Base-by-base conservation (phyloP, 2,797 vertebrate genomes). In the Pantherophis vulpinus region DNA sequence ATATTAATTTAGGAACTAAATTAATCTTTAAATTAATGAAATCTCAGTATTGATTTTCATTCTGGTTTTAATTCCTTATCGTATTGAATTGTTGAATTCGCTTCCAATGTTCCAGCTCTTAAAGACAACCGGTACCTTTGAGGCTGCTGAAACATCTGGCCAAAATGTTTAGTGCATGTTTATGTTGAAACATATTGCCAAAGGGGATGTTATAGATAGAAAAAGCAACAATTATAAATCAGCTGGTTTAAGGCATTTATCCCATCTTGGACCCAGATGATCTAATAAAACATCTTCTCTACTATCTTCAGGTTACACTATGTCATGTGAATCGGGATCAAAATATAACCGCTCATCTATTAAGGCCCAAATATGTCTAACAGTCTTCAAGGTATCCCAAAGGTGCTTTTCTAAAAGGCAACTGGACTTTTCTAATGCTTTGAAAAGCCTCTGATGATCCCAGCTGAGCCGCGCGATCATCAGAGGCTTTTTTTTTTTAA, bases 391-490 rank as follows among this genome's bases (percentile, higher is more conserved):
- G 47, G 47, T 51, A 0, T 51, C 11, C 11, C 61, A 63, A 12
- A 29, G 27, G 11, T 29, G 10, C 1, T 63, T 29, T 63, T 8
- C 47, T 0, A 51, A 51, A 51, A 51, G 47, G 47, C 47, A 51
- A 7, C 1, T 51, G 47, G 7, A 51, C 47, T 42, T 2, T 42
- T 42, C 2, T 6, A 47, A 47, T 47, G 47, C 47, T 47, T 47
- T 47, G 47, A 47, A 47, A 47, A 47, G 47, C 47, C 47, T 47
- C 47, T 47, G 47, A 47, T 47, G 47, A 47, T 47, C 47, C 0
- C 47, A 47, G 5, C 47, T 47, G 47, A 1, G 47, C 5, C 5
- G 1, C 1, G 0, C 5, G 47, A 47, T 47, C 5, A 6, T 5
- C 47, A 47, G 47, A 47, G 5, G 47, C 47, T 6, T 47, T 47